A percentile compares a stretch with the other conserved stretches of the same genome.
Conservation (phyloP, 2,113 vertebrate genomes). For the Anoura caudifer region DNA sequence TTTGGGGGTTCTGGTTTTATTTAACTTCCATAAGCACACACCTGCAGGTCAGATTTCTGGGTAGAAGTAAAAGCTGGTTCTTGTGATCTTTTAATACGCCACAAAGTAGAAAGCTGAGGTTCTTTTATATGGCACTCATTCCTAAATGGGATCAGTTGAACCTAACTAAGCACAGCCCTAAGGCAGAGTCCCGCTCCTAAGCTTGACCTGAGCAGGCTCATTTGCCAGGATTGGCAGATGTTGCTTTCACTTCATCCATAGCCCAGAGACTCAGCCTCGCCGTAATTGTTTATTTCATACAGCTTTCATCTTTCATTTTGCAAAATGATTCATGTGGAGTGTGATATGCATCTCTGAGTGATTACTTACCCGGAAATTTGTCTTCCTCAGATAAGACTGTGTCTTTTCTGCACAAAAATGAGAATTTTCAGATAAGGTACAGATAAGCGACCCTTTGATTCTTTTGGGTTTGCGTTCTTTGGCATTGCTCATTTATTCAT, state of each 20-base stretch:
- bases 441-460: neutral
- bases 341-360: neutral
- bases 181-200: no score
- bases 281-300: slow-evolving; percentile 47
- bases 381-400: neutral
- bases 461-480: neutral
- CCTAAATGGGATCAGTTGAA: neutral
- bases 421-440: neutral
- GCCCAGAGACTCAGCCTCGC: slow-evolving; percentile 47
- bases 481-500: neutral
- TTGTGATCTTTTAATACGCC: neutral
- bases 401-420: slow-evolving; percentile 36
- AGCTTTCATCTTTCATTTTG: slow-evolving; percentile 54
- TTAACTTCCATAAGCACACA: neutral
- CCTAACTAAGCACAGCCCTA: neutral
- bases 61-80: neutral
- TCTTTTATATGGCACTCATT: neutral
- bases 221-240: slow-evolving; percentile 1
- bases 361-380: neutral
- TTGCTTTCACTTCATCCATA: slow-evolving; percentile 17
- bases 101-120: neutral
- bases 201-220: neutral
- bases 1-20: neutral
- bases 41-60: neutral
- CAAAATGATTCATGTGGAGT: slow-evolving; percentile 14